Conservation (phyloP, 2,113 vertebrate species). For the Ophthalmolycus amberensis region DNA sequence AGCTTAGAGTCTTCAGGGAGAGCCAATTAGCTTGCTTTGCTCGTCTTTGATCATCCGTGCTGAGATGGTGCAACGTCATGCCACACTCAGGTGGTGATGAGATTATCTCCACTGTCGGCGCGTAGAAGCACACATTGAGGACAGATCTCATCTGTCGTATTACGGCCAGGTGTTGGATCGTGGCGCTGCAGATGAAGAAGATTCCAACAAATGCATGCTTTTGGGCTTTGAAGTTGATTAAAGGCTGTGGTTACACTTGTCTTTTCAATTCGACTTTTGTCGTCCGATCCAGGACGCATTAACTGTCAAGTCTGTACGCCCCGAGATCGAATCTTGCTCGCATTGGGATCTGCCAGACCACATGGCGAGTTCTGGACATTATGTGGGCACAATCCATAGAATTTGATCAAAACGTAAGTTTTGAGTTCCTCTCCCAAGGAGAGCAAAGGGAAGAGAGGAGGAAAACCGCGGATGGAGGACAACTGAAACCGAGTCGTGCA, state of each 20-base stretch:
- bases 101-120: constrained; percentile 31
- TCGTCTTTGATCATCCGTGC: constrained; percentile 60
- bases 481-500: not conserved
- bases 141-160: constrained; percentile 6
- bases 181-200: not conserved
- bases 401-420: too few species aligned
- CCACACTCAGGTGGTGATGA: constrained; percentile 49
- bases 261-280: not conserved
- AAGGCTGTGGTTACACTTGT: not conserved
- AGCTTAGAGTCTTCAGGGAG: constrained; percentile 39
- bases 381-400: too few species aligned
- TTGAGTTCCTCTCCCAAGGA: too few species aligned
- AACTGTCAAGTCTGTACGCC: not conserved
- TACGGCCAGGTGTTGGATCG: not conserved
- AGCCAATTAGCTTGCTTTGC: constrained; percentile 69
- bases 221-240: constrained; percentile 41
- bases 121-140: constrained; percentile 6
- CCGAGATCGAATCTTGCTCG: not conserved
- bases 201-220: not conserved
- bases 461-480: not conserved
- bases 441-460: not conserved
- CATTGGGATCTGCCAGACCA: not conserved
- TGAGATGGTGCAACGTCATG: constrained; percentile 59
- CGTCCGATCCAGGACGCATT: not conserved
- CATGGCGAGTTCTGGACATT: too few species aligned